Conservation (phyloP, 1,140 invertebrate genomes). For the Plutomurus gul region DNA sequence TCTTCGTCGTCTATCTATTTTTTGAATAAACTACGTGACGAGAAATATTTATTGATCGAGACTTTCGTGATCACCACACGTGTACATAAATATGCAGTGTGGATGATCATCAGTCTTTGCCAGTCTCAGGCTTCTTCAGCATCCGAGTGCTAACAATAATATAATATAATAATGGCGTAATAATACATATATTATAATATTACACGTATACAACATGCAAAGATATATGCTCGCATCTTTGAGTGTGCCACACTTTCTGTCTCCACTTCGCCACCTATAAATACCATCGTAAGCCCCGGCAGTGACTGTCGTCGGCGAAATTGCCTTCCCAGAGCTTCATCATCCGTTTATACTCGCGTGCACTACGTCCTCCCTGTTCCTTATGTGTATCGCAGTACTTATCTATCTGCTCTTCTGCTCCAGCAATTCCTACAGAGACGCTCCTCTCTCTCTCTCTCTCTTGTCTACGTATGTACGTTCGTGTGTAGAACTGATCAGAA, state of each 20-base stretch:
- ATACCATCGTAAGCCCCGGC: constrained; percentile 2
- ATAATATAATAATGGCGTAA: neutral
- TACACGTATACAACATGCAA: neutral
- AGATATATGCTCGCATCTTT: neutral
- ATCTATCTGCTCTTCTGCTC: no score
- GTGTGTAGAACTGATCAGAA: no score
- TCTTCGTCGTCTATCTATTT: neutral
- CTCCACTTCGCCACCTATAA: constrained; percentile 1
- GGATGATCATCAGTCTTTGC: constrained; percentile 16
- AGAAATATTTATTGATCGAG: neutral
- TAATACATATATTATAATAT: neutral
- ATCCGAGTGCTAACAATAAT: neutral
- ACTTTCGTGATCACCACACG: constrained; percentile 1
- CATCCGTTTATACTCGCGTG: neutral
- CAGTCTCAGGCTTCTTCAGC: neutral
- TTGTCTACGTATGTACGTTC: no score
- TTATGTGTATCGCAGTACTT: neutral
- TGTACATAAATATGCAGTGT: neutral
- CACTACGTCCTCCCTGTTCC: neutral
- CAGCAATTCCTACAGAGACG: no score
- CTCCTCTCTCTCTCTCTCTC: no score
- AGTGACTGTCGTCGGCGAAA: neutral
- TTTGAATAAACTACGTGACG: neutral
- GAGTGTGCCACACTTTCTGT: neutral
- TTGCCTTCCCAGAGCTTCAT: constrained; percentile 5